Conservation (phyloP, 1,140 invertebrate species). For the Gonatopus flavifemur region DNA sequence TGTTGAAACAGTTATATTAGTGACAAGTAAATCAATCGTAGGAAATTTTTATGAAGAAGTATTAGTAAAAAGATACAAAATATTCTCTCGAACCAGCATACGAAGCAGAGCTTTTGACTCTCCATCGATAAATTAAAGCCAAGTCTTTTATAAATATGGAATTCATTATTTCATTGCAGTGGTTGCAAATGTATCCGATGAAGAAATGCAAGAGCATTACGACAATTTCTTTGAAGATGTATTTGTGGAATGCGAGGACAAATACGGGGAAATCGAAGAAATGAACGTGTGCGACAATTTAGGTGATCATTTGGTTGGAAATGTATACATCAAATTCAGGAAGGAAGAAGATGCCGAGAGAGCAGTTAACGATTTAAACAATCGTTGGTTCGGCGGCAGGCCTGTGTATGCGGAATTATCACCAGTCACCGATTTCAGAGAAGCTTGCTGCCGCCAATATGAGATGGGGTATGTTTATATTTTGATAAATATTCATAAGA, state of each 20-base stretch:
- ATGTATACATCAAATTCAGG: constrained; percentile 98
- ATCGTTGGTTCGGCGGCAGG: constrained; percentile 96
- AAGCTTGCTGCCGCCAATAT: constrained; percentile 98
- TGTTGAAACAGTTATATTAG: neutral
- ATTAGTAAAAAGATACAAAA: too few species aligned
- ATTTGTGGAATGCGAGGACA: constrained; percentile 96
- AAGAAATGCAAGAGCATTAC: constrained; percentile 98
- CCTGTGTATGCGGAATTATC: constrained; percentile 97
- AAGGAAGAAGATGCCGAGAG: constrained; percentile 97
- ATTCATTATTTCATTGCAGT: constrained; percentile 56
- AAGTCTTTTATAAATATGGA: neutral
- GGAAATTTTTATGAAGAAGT: too few species aligned
- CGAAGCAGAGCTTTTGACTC: too few species aligned
- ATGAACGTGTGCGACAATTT: constrained; percentile 99
- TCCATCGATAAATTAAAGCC: too few species aligned
- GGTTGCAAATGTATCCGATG: constrained; percentile 89
- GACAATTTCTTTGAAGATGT: constrained; percentile 99
- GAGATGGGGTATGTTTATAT: constrained; percentile 92
- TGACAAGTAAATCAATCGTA: neutral
- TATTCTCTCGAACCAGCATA: too few species aligned
- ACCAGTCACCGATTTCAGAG: constrained; percentile 97
- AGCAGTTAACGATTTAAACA: constrained; percentile 93
- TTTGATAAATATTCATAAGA: neutral
- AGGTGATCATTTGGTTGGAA: constrained; percentile 95
- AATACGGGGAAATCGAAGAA: constrained; percentile 99